Base-by-base conservation (phyloP, 2,113 vertebrate genomes). In the Bagarius yarrelli region DNA sequence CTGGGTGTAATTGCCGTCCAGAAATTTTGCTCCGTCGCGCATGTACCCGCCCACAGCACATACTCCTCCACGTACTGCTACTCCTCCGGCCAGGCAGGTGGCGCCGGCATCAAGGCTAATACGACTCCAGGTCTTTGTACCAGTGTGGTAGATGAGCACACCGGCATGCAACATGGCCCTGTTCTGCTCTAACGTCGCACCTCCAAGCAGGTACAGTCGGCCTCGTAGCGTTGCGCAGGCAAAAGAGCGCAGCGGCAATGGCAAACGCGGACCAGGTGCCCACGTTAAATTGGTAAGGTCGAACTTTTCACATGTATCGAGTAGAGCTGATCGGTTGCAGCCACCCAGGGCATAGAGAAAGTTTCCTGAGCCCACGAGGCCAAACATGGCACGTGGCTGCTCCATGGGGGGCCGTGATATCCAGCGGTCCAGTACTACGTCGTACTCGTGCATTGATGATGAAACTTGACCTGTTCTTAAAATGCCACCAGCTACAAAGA, bases 31-130 rank as follows among this genome's bases (percentile, higher is more conserved):
- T 34, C 91, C 92, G 1, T 94, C 94, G 72, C 93, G 91, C 88
- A 93, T 90, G 86, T 94, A 94, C 1, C 94, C 94, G 0, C 93
- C 94, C 1, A 95, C 93, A 8, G 94, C 94, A 3, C 93, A 95
- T 21, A 95, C 90, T 8, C 93, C 94, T 0, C 94, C 92, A 25
- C 92, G 90, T 64, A 95, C 93, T 0, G 93, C 91, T 16, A 95
- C 93, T 5, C 93, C 94, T 21, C 92, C 93, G 11, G 93, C 93
- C 2, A 94, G 90, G 69, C 92, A 94, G 60, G 93, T 94, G 72
- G 92, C 90, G 0, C 93, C 93, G 0, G 93, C 93, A 82, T 94
- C 94, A 57, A 94, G 84, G 0, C 89, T 83, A 72, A 95, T 90
- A 0, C 92, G 92, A 32, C 89, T 93, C 94, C 94, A 95, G 80